Conservation (phyloP, 2,888 invertebrate species). For the Ashinkailepas kermadecensis region DNA sequence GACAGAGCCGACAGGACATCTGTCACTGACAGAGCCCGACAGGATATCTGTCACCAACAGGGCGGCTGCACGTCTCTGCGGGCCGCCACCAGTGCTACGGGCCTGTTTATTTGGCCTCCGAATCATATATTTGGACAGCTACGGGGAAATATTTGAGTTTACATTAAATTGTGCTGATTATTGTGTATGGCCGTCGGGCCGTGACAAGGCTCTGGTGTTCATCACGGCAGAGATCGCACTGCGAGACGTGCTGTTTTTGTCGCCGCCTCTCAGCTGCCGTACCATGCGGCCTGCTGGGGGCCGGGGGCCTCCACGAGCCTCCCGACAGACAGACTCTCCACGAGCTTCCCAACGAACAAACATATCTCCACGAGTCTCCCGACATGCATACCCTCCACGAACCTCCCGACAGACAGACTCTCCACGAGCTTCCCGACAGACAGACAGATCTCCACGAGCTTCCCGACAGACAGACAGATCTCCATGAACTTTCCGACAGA, state of each 20-base stretch:
- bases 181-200: background rate
- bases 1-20: too few species aligned
- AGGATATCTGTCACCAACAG: too few species aligned
- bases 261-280: background rate
- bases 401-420: too few species aligned
- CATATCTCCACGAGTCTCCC: too few species aligned
- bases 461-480: too few species aligned
- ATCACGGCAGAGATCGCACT: background rate
- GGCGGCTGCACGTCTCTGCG: background rate
- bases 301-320: background rate
- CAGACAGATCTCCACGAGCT: too few species aligned
- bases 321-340: background rate
- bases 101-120: constrained; percentile 9
- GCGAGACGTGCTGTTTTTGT: background rate
- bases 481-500: too few species aligned
- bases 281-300: too few species aligned
- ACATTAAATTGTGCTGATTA: constrained; percentile 20
- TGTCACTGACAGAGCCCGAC: too few species aligned
- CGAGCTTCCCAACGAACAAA: too few species aligned
- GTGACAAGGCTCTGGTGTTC: background rate
- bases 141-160: constrained; percentile 21
- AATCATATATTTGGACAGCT: constrained; percentile 16
- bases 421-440: too few species aligned
- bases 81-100: background rate
- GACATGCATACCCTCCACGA: too few species aligned